These are phyloP conservation scores for Drosophila lacteicornis DNA, from an alignment of 1,140 invertebrate species.

Conservation along the genomic window DNA sequence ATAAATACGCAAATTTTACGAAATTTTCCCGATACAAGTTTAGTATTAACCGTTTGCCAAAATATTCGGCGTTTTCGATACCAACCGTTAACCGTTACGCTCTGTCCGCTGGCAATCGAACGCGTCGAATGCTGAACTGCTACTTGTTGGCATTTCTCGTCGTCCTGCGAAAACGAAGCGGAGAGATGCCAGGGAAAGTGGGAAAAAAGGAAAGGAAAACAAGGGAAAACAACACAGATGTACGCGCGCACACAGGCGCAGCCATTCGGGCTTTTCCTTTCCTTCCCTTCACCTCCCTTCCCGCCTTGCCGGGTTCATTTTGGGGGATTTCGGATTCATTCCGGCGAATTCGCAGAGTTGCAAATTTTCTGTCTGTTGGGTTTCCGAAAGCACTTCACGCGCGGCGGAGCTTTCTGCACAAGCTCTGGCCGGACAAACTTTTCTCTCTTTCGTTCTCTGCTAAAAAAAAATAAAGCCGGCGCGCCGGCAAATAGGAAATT, in stretches of 20 bases:
- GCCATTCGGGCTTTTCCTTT: background rate
- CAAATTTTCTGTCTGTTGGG: conserved; percentile 54
- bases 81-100: conserved; percentile 8
- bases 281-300: too few species aligned
- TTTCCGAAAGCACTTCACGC: conserved; percentile 22
- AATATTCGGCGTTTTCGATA: conserved; percentile 23
- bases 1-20: background rate
- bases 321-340: conserved; percentile 37
- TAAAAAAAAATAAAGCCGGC: conserved; percentile 30
- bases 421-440: background rate
- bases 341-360: conserved; percentile 60
- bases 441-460: background rate
- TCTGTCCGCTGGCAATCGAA: conserved; percentile 42
- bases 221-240: conserved; percentile 41
- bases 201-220: conserved; percentile 13
- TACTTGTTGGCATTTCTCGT: conserved; percentile 47
- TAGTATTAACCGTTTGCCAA: background rate
- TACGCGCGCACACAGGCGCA: conserved; percentile 19
- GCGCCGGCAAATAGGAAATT: conserved; percentile 1
- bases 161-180: conserved; percentile 22
- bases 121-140: conserved; percentile 46
- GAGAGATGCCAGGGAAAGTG: conserved; percentile 32
- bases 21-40: background rate
- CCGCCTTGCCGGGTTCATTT: conserved; percentile 17
- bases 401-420: conserved; percentile 37